Conservation (phyloP, 37 sponge, comb jelly and placozoan species). For the Petrosia ficiformis region DNA sequence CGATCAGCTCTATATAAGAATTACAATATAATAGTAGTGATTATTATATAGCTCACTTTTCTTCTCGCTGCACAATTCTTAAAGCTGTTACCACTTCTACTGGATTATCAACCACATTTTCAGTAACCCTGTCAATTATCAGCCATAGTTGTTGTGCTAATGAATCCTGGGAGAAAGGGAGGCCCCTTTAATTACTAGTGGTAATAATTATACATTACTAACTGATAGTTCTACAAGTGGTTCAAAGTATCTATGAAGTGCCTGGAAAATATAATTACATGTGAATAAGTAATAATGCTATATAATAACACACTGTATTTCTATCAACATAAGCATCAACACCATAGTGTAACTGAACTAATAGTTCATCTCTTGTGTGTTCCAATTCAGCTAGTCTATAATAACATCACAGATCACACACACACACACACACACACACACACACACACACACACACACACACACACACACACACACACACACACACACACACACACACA, state of each 20-base stretch:
- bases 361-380: constrained; percentile 85
- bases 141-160: constrained; percentile 73
- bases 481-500: too few relatives aligned
- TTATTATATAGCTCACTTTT: constrained; percentile 42
- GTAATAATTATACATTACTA: constrained; percentile 10
- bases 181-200: background rate
- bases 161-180: constrained; percentile 23
- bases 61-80: constrained; percentile 87
- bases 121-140: constrained; percentile 16
- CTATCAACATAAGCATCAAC: constrained; percentile 76
- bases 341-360: constrained; percentile 81
- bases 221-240: constrained; percentile 60
- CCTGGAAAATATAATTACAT: constrained; percentile 24
- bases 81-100: constrained; percentile 76
- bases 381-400: constrained; percentile 80
- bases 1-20: constrained; percentile 25
- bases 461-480: constrained; percentile 5
- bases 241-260: constrained; percentile 81
- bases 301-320: constrained; percentile 63
- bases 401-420: background rate
- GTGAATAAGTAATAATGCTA: background rate
- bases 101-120: constrained; percentile 40
- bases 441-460: background rate
- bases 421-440: background rate
- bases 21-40: background rate